Evolutionary conservation across 2,888 invertebrate genomes (phyloP).

Genomic region (Priocnemis perturbator): DNA sequence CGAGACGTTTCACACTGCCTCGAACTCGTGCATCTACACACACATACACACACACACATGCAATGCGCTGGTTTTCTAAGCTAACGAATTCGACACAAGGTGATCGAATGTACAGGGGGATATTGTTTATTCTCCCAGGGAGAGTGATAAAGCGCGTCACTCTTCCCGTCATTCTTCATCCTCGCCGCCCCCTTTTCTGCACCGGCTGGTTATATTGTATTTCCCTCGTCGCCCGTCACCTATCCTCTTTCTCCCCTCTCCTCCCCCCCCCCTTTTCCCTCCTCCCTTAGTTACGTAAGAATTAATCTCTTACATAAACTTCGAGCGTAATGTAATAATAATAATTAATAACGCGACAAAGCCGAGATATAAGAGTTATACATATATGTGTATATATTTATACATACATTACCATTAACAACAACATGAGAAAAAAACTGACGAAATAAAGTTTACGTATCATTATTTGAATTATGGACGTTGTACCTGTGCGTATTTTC

Average conservation of each 20-base stretch:
- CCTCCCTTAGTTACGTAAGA: conserved; percentile 27
- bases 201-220: conserved; percentile 3
- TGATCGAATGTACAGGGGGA: no score
- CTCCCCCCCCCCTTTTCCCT: no score
- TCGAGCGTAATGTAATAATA: conserved; percentile 42
- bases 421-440: conserved; percentile 42
- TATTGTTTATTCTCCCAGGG: conserved; percentile 12
- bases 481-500: conserved; percentile 45
- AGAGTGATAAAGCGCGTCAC: background rate
- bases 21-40: conserved; percentile 6
- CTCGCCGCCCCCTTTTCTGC: background rate
- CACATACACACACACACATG: conserved; percentile 5
- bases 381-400: conserved; percentile 61
- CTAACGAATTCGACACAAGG: no score
- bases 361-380: conserved; percentile 44
- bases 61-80: conserved; percentile 18
- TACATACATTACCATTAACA: conserved; percentile 53
- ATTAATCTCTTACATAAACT: conserved; percentile 31
- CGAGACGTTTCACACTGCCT: conserved; percentile 23
- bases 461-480: conserved; percentile 51
- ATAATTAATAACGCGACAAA: conserved; percentile 20
- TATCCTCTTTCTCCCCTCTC: no score
- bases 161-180: conserved; percentile 10
- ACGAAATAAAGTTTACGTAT: conserved; percentile 61
- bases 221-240: conserved; percentile 16